phyloP scores from a whole-genome alignment of 1,140 invertebrate genomes.

The Heliconius hewitsoni region DNA sequence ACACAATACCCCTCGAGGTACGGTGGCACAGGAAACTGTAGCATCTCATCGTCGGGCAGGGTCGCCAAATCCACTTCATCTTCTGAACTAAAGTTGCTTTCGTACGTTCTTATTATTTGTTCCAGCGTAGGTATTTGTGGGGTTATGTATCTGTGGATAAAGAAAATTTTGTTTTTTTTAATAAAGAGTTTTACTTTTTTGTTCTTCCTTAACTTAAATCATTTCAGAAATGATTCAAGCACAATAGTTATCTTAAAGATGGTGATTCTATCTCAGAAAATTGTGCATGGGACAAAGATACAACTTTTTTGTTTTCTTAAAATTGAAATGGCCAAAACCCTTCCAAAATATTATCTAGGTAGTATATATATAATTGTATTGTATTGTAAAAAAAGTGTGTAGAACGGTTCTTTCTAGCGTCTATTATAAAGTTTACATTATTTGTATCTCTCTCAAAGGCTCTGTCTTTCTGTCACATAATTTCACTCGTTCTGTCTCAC shows the following conservation, averaged over 20 bases:
- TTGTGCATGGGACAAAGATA: too few species aligned
- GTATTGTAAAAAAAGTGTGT: too few species aligned
- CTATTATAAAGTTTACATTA: neutral
- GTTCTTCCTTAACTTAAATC: too few species aligned
- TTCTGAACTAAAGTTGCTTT: constrained; percentile 46
- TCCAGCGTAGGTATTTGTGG: constrained; percentile 38
- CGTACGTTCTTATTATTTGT: constrained; percentile 57
- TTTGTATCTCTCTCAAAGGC: neutral
- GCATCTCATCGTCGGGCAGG: constrained; percentile 47
- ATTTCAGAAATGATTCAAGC: too few species aligned
- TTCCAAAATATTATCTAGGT: too few species aligned
- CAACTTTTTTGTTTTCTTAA: too few species aligned
- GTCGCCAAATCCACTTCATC: constrained; percentile 44
- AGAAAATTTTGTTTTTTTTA: neutral
- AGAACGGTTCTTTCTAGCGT: too few species aligned
- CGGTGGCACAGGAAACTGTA: constrained; percentile 57
- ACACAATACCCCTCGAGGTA: constrained; percentile 50
- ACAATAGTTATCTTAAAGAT: too few species aligned
- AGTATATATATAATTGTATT: too few species aligned
- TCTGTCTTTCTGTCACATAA: neutral
- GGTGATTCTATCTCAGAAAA: too few species aligned
- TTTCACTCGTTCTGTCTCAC: neutral
- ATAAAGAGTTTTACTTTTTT: too few species aligned
- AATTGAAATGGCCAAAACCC: too few species aligned
- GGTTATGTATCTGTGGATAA: neutral